A percentile compares a stretch with the other conserved stretches of the same genome.
Conservation (phyloP, 2,797 vertebrate species). For the Pipistrellus pygmaeus region DNA sequence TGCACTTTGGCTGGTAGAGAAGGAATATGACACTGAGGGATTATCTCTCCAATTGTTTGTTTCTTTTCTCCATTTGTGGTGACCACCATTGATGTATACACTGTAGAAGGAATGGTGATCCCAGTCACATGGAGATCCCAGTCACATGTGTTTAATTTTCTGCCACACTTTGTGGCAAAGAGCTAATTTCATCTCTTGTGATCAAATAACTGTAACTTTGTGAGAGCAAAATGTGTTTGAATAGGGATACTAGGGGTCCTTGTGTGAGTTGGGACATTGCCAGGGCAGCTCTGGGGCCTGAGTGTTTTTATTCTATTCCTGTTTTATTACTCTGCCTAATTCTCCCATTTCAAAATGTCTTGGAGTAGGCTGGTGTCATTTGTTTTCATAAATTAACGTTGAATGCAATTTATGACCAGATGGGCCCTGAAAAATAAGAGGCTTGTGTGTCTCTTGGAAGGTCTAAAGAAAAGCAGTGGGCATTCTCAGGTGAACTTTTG, state of each 20-base stretch:
- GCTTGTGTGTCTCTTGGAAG: conserved; percentile 84
- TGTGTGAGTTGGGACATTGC: conserved; percentile 75
- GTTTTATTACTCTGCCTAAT: conserved; percentile 82
- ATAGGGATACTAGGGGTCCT: conserved; percentile 64
- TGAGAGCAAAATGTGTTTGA: conserved; percentile 68
- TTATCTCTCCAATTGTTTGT: neutral
- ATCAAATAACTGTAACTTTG: conserved; percentile 81
- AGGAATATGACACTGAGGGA: neutral
- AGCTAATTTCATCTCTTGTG: conserved; percentile 72
- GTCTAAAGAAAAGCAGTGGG: conserved; percentile 79
- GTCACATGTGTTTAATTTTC: conserved; percentile 85
- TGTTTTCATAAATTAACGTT: conserved; percentile 88
- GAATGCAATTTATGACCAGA: conserved; percentile 87
- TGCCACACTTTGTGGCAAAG: conserved; percentile 70
- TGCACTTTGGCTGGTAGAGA: neutral
- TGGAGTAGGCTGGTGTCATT: conserved; percentile 80
- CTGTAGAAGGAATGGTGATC: conserved; percentile 73
- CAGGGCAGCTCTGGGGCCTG: conserved; percentile 70
- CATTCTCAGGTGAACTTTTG: conserved; percentile 85
- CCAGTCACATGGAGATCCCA: conserved; percentile 71
- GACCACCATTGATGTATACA: conserved; percentile 78
- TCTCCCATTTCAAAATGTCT: conserved; percentile 84
- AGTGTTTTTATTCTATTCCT: conserved; percentile 80
- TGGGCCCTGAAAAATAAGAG: conserved; percentile 86
- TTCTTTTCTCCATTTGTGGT: conserved; percentile 75